These are phyloP conservation scores for Egretta garzetta DNA, from an alignment of 2,113 vertebrate genomes.

Conservation along the genomic window DNA sequence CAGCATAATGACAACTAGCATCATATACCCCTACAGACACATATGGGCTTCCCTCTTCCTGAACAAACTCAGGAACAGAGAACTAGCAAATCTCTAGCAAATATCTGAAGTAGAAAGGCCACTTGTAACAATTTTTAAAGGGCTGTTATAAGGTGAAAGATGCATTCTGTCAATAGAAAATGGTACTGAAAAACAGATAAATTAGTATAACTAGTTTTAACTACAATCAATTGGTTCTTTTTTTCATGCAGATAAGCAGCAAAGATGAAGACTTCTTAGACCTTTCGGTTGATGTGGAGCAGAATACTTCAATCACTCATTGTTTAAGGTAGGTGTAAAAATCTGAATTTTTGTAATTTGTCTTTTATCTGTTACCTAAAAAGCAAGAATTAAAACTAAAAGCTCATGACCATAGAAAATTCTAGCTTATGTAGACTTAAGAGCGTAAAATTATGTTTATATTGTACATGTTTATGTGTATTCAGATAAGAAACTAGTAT, in stretches of 20 bases:
- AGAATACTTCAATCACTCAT: conserved; percentile 87
- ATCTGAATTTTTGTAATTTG: neutral
- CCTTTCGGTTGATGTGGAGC: conserved; percentile 86
- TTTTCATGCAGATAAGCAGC: conserved; percentile 80
- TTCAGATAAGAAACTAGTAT: neutral
- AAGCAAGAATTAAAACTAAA: neutral
- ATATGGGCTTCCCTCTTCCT: neutral
- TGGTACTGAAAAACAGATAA: neutral
- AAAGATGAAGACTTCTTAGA: conserved; percentile 89
- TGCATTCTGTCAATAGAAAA: neutral
- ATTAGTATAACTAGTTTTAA: neutral
- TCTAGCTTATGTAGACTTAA: neutral
- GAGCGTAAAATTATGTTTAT: neutral
- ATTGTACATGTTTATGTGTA: neutral
- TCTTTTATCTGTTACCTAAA: neutral
- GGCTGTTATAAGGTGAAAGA: neutral
- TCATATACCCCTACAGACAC: neutral
- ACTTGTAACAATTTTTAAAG: neutral
- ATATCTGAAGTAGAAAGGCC: neutral
- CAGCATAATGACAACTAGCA: neutral
- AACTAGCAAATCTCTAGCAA: neutral
- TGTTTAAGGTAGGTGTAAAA: conserved; percentile 78
- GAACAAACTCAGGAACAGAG: neutral
- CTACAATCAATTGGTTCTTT: neutral
- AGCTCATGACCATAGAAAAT: neutral